phyloP scores from a whole-genome alignment of 1,140 invertebrate genomes.

The Pseudomyrmex flavicornis region DNA sequence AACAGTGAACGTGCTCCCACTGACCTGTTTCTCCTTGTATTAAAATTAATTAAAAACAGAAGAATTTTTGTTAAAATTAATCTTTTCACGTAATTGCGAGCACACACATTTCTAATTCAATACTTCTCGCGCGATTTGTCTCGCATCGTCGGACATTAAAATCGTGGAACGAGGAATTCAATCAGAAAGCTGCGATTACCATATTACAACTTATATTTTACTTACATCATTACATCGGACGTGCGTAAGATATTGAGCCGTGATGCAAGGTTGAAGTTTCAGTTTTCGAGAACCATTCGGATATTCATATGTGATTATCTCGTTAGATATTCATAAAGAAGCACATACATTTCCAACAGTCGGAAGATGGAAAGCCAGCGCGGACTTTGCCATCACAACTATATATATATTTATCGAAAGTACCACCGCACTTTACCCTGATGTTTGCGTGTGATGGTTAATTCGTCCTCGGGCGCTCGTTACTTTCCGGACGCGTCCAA shows the following conservation, averaged over 20 bases:
- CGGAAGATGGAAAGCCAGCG: constrained; percentile 17
- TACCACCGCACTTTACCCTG: constrained; percentile 11
- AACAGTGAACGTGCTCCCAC: too few relatives aligned
- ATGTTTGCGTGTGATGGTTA: constrained; percentile 32
- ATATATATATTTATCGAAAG: constrained; percentile 49
- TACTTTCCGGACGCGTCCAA: constrained; percentile 58
- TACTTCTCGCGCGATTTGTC: constrained; percentile 46
- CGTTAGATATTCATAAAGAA: constrained; percentile 56
- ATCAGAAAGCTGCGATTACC: constrained; percentile 52
- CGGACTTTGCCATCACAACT: constrained; percentile 11
- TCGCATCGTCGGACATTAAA: constrained; percentile 38
- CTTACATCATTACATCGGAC: constrained; percentile 11
- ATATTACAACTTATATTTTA: constrained; percentile 43
- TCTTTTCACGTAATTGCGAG: neutral
- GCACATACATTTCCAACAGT: neutral
- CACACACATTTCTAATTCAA: constrained; percentile 23
- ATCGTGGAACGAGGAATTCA: constrained; percentile 42
- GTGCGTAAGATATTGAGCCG: constrained; percentile 15
- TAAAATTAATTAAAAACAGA: constrained; percentile 1
- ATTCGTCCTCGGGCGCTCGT: constrained; percentile 50
- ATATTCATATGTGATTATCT: constrained; percentile 48
- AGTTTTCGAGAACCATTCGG: constrained; percentile 20
- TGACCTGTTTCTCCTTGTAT: too few relatives aligned
- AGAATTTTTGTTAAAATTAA: neutral
- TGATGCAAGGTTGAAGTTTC: constrained; percentile 4